These are phyloP conservation scores for Caradrina clavipalpis DNA, from an alignment of 2,888 invertebrate species.

Conservation along the genomic window DNA sequence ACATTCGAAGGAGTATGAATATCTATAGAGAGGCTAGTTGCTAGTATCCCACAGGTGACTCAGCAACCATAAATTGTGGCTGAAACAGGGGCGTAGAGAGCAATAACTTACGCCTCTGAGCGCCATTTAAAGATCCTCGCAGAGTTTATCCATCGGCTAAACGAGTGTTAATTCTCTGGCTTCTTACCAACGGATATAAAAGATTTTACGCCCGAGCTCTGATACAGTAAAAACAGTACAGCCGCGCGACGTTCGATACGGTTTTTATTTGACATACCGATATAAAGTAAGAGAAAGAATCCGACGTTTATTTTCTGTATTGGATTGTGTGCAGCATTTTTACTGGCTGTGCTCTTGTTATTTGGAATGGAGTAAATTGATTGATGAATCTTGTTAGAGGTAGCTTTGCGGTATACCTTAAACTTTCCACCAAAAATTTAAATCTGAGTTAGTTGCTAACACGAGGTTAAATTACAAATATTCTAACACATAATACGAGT, in stretches of 20 bases:
- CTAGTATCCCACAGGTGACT: constrained; percentile 64
- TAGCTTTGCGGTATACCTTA: constrained; percentile 22
- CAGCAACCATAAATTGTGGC: constrained; percentile 74
- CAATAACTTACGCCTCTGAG: constrained; percentile 79
- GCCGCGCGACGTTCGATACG: constrained; percentile 48
- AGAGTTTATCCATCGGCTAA: constrained; percentile 73
- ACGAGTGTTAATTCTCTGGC: constrained; percentile 69
- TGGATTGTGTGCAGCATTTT: constrained; percentile 30
- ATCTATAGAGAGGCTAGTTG: constrained; percentile 51
- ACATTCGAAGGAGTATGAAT: constrained; percentile 26
- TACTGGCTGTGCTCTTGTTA: constrained; percentile 43
- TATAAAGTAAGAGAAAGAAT: constrained; percentile 49
- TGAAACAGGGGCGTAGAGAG: constrained; percentile 75
- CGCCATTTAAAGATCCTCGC: constrained; percentile 78
- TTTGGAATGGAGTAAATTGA: constrained; percentile 48
- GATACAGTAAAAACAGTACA: constrained; percentile 47
- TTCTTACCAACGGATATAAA: constrained; percentile 64
- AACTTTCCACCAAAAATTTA: too few species aligned
- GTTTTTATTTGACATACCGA: constrained; percentile 59
- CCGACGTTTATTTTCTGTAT: constrained; percentile 47
- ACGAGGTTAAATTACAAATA: too few species aligned
- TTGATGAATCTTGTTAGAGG: constrained; percentile 43
- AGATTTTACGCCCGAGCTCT: constrained; percentile 61
- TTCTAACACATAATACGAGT: too few species aligned
- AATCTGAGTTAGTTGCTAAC: too few species aligned